Conservation (phyloP, 1,140 invertebrate species). For the Drosophila setifemur region DNA sequence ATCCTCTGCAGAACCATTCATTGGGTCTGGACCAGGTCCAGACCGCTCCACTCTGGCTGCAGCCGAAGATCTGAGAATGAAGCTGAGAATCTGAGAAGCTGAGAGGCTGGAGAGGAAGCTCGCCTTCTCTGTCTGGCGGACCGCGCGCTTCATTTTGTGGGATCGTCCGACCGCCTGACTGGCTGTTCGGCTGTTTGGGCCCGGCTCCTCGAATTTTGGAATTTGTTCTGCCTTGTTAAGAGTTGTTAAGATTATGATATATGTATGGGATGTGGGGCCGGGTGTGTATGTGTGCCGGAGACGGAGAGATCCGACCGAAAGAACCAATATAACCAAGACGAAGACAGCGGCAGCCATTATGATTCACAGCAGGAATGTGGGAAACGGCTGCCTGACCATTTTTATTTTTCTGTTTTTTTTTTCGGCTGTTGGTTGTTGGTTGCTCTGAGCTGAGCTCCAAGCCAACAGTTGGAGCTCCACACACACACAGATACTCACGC, state of each 20-base stretch:
- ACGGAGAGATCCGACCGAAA: constrained; percentile 1
- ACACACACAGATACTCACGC: constrained; percentile 46
- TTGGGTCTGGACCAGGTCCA: constrained; percentile 11
- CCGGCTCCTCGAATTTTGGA: constrained; percentile 75
- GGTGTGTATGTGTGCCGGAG: constrained; percentile 27
- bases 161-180: constrained; percentile 71
- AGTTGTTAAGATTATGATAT: constrained; percentile 82
- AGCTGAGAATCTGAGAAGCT: background rate
- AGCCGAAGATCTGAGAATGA: background rate
- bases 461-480: background rate
- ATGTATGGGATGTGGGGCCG: constrained; percentile 53
- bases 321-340: constrained; percentile 40
- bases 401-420: constrained; percentile 46
- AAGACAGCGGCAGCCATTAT: constrained; percentile 76
- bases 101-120: too few species aligned
- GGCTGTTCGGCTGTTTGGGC: constrained; percentile 19
- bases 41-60: constrained; percentile 1
- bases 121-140: constrained; percentile 44
- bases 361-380: constrained; percentile 80
- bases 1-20: constrained; percentile 5
- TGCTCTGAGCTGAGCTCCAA: constrained; percentile 14
- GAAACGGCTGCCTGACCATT: constrained; percentile 75
- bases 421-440: background rate
- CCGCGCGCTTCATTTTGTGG: constrained; percentile 72
- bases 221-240: constrained; percentile 82